Conservation (phyloP, 2,797 vertebrate species). For the Acanthiza pusilla region DNA sequence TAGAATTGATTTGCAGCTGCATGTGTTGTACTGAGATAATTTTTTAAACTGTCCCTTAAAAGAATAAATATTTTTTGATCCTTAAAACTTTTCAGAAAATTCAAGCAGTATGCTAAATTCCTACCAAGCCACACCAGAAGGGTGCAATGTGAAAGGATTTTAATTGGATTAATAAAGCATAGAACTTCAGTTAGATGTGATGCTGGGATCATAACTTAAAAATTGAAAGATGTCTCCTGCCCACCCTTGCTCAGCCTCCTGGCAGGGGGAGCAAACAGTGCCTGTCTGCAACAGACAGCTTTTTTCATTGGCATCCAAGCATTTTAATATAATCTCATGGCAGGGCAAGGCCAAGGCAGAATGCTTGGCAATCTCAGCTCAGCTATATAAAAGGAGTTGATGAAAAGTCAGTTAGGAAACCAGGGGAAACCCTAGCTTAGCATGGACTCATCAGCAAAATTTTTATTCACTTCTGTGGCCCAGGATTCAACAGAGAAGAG, state of each 20-base stretch:
- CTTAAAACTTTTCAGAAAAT: neutral
- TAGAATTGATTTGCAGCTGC: constrained; percentile 35
- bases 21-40: neutral
- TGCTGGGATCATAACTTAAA: neutral
- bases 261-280: neutral
- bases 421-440: neutral
- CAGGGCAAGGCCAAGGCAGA: neutral
- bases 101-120: neutral
- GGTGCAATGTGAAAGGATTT: neutral
- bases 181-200: constrained; percentile 8
- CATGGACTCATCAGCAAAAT: neutral
- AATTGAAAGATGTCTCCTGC: neutral
- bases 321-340: neutral
- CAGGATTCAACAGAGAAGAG: neutral
- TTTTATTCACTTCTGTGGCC: neutral
- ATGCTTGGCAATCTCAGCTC: neutral
- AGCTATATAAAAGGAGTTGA: neutral
- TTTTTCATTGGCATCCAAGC: neutral
- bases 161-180: neutral
- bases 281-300: neutral
- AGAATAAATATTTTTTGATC: neutral
- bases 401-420: neutral
- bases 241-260: neutral
- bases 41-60: neutral
- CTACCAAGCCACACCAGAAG: neutral